Conservation (phyloP, 2,797 vertebrate species). For the Channa striata region DNA sequence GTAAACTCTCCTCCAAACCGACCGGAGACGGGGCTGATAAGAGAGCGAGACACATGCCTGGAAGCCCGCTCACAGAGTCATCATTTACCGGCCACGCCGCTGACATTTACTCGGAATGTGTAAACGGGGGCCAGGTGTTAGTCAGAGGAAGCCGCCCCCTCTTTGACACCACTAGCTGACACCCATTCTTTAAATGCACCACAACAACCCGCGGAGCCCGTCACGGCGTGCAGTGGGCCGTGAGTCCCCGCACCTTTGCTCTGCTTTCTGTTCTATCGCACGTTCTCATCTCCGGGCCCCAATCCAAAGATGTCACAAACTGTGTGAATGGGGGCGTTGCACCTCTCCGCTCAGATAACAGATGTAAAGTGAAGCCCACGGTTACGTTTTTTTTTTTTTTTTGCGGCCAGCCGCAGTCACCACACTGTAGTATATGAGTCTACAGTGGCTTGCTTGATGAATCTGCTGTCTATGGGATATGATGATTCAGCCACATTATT, state of each 20-base stretch:
- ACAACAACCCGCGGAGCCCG: slow-evolving; percentile 21
- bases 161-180: slow-evolving; percentile 56
- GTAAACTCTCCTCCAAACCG: slow-evolving; percentile 68
- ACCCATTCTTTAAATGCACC: slow-evolving; percentile 52
- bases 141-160: slow-evolving; percentile 48
- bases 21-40: slow-evolving; percentile 65
- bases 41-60: slow-evolving; percentile 44
- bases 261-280: slow-evolving; percentile 23
- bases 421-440: slow-evolving; percentile 51
- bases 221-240: slow-evolving; percentile 27
- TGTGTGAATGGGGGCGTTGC: not conserved
- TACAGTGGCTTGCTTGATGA: slow-evolving; percentile 70
- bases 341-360: slow-evolving; percentile 45
- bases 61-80: slow-evolving; percentile 64
- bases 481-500: slow-evolving; percentile 80
- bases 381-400: slow-evolving; percentile 48
- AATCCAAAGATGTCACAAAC: slow-evolving; percentile 45
- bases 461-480: slow-evolving; percentile 79
- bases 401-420: slow-evolving; percentile 52
- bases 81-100: slow-evolving; percentile 64
- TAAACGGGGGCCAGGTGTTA: slow-evolving; percentile 59
- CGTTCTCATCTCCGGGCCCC: slow-evolving; percentile 25
- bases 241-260: slow-evolving; percentile 11
- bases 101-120: slow-evolving; percentile 59
- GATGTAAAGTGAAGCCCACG: slow-evolving; percentile 51